Percentiles rank a stretch among this genome's conserved stretches.
phyloP scores from a whole-genome alignment of 92 coral and sea anemone genomes.

The Chrysogorgia sp. region DNA sequence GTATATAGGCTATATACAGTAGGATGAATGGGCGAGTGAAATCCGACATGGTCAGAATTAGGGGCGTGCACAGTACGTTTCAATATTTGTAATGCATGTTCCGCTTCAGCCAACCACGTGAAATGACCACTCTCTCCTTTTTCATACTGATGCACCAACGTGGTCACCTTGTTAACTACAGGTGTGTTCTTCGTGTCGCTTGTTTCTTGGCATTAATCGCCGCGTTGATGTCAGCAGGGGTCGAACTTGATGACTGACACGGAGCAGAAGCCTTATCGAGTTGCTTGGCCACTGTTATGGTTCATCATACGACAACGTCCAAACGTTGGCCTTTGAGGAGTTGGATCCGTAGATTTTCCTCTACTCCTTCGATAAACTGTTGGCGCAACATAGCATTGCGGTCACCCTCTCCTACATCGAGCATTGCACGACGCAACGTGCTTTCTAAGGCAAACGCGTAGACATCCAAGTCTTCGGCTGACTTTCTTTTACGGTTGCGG shows the following conservation, averaged over 20 bases:
- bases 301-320: not conserved
- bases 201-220: not conserved
- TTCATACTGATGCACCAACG: too few species aligned
- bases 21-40: too few species aligned
- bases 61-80: too few species aligned
- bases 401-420: slow-evolving; percentile 14
- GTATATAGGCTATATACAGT: too few species aligned
- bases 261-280: not conserved
- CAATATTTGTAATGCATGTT: too few species aligned
- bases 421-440: not conserved
- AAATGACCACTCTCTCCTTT: too few species aligned
- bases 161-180: not conserved
- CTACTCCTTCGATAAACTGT: slow-evolving; percentile 5
- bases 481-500: too few species aligned
- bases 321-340: not conserved
- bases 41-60: not conserved
- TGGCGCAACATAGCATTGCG: slow-evolving; percentile 2
- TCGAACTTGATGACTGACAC: slow-evolving; percentile 12
- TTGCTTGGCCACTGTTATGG: not conserved
- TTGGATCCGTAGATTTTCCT: not conserved
- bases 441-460: not conserved
- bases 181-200: not conserved
- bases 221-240: not conserved
- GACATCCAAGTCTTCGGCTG: too few species aligned
- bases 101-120: too few species aligned